These are phyloP conservation scores for Alloplasta piceator DNA, from an alignment of 2,888 invertebrate genomes.

Conservation along the genomic window DNA sequence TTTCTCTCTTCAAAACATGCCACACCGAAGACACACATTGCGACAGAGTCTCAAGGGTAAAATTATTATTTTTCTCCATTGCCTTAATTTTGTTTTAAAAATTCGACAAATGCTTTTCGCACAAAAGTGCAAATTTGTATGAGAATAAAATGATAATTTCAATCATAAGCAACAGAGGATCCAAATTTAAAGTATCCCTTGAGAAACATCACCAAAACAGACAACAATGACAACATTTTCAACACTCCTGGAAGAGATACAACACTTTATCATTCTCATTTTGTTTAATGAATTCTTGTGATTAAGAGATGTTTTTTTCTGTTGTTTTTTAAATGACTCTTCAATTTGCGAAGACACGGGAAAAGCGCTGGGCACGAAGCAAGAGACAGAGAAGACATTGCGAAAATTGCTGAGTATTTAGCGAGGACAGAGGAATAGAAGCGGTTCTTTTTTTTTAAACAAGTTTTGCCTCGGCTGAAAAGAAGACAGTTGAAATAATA, in stretches of 20 bases:
- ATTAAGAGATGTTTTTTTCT: neutral
- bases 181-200: slow-evolving; percentile 35
- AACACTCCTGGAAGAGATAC: slow-evolving; percentile 42
- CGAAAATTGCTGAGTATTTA: slow-evolving; percentile 6
- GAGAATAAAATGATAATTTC: neutral
- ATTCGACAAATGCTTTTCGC: neutral
- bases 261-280: neutral
- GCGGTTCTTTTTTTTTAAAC: neutral
- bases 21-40: slow-evolving; percentile 64
- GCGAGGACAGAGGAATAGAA: neutral
- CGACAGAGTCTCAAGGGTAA: slow-evolving; percentile 29
- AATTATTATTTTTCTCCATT: neutral
- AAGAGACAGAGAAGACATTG: slow-evolving; percentile 13
- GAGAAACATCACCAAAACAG: slow-evolving; percentile 51
- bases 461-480: neutral
- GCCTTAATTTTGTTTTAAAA: neutral
- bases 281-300: slow-evolving; percentile 1
- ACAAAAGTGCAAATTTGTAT: neutral
- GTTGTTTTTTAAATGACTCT: no score
- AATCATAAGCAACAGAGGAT: neutral
- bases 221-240: slow-evolving; percentile 39
- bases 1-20: slow-evolving; percentile 70
- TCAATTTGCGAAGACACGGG: neutral
- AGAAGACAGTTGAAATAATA: neutral
- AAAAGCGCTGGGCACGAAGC: slow-evolving; percentile 20